phyloP scores from a whole-genome alignment of 2,888 invertebrate species.

The Zygothrica quintamaculata region DNA sequence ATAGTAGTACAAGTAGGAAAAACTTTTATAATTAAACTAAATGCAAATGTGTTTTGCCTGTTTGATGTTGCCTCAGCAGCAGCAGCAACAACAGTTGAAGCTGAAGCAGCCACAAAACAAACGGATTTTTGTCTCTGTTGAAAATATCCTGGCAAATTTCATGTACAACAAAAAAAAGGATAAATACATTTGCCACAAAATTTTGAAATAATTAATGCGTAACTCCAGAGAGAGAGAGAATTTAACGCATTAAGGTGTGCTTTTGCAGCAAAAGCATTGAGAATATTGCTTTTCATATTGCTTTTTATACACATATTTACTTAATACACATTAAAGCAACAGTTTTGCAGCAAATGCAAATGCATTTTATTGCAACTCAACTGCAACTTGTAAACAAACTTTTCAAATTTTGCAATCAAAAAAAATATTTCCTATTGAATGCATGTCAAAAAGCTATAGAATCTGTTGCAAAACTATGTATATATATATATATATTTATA shows the following conservation, averaged over 20 bases:
- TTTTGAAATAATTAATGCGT: too few relatives aligned
- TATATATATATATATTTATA: slow-evolving; percentile 4
- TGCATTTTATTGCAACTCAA: too few relatives aligned
- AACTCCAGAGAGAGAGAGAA: too few relatives aligned
- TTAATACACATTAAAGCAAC: too few relatives aligned
- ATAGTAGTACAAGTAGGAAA: slow-evolving; percentile 17
- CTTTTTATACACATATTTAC: too few relatives aligned
- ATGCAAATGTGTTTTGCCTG: slow-evolving; percentile 70
- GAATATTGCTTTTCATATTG: too few relatives aligned
- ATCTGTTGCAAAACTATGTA: slow-evolving; percentile 53
- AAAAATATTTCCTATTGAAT: slow-evolving; percentile 54
- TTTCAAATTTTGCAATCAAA: slow-evolving; percentile 47
- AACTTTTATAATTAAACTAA: slow-evolving; percentile 81
- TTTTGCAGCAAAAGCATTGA: too few relatives aligned
- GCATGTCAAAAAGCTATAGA: slow-evolving; percentile 60
- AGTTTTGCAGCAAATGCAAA: too few relatives aligned
- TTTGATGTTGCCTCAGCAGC: slow-evolving; percentile 17
- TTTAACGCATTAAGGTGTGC: too few relatives aligned
- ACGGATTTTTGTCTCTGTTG: slow-evolving; percentile 12
- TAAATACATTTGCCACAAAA: too few relatives aligned
- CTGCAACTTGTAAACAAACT: too few relatives aligned
- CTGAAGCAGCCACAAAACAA: slow-evolving; percentile 17
- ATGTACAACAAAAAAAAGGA: slow-evolving; percentile 6
- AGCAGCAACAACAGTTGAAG: neutral
- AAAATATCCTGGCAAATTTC: slow-evolving; percentile 20